Conservation (phyloP, 2,888 invertebrate species). For the Brenthis ino region DNA sequence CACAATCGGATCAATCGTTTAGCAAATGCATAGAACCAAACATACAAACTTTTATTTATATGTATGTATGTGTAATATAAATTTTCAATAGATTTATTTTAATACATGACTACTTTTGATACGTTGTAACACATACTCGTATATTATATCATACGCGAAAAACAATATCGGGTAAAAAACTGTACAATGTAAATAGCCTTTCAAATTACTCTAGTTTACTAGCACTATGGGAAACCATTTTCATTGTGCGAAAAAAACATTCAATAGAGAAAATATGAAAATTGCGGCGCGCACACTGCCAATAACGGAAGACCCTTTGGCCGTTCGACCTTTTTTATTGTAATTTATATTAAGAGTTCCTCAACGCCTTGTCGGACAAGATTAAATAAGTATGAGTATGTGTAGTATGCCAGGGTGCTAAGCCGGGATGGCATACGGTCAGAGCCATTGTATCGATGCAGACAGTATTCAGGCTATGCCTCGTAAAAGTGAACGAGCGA, state of each 20-base stretch:
- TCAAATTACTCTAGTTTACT: slow-evolving; percentile 28
- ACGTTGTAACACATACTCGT: neutral
- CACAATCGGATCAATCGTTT: too few species aligned
- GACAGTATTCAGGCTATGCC: slow-evolving; percentile 55
- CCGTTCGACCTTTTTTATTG: slow-evolving; percentile 42
- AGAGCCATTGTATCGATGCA: slow-evolving; percentile 51
- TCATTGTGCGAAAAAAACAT: slow-evolving; percentile 34
- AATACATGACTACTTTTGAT: slow-evolving; percentile 1
- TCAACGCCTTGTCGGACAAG: slow-evolving; percentile 43
- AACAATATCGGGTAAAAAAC: slow-evolving; percentile 22
- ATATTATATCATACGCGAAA: slow-evolving; percentile 17
- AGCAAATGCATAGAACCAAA: too few species aligned
- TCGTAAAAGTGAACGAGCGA: slow-evolving; percentile 60
- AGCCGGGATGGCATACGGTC: slow-evolving; percentile 48
- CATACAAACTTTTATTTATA: too few species aligned
- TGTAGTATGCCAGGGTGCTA: slow-evolving; percentile 43
- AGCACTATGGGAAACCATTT: slow-evolving; percentile 34
- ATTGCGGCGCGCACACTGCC: slow-evolving; percentile 32
- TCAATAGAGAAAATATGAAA: slow-evolving; percentile 39
- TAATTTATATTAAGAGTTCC: slow-evolving; percentile 40
- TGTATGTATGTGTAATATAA: too few species aligned
- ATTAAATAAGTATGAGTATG: slow-evolving; percentile 45
- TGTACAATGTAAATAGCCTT: slow-evolving; percentile 22
- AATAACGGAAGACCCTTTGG: slow-evolving; percentile 38
- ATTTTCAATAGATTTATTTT: neutral